A percentile compares a stretch with the other conserved stretches of the same genome.
These are phyloP conservation scores for Theonella swinhoei DNA, from an alignment of 37 sponge, comb jelly and placozoan genomes.

Conservation along the genomic window DNA sequence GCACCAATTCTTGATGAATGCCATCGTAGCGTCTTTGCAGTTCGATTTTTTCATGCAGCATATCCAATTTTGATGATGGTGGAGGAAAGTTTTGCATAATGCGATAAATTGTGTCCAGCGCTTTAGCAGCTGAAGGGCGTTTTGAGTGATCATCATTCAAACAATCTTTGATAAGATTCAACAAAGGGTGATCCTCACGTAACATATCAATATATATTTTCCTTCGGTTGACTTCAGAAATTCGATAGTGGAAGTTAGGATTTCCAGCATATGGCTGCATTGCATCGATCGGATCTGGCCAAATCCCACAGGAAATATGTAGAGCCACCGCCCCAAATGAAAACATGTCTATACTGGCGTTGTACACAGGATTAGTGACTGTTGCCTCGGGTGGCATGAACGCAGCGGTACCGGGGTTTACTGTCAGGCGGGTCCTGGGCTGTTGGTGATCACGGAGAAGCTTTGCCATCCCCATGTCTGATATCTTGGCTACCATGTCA, in stretches of 20 bases:
- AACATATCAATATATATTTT: conserved; percentile 30
- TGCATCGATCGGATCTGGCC: conserved; percentile 55
- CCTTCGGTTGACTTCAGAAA: conserved; percentile 43
- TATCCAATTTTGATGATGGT: too few relatives aligned
- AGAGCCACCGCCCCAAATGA: conserved; percentile 56
- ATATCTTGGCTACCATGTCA: conserved; percentile 54
- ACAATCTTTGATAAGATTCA: conserved; percentile 27
- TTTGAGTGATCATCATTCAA: conserved; percentile 13
- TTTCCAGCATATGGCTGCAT: conserved; percentile 41
- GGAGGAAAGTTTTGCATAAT: too few relatives aligned
- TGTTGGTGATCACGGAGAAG: conserved; percentile 34
- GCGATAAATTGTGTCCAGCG: conserved; percentile 9
- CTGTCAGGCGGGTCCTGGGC: conserved; percentile 21
- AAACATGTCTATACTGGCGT: conserved; percentile 52
- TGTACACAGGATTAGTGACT: conserved; percentile 27
- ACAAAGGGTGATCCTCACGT: conserved; percentile 18
- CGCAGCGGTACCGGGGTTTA: conserved; percentile 40
- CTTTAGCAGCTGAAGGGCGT: conserved; percentile 17
- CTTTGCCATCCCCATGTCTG: conserved; percentile 64
- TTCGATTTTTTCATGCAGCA: too few relatives aligned
- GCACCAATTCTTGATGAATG: too few relatives aligned
- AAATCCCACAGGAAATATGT: conserved; percentile 56
- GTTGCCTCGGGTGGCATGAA: conserved; percentile 76
- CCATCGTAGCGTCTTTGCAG: too few relatives aligned
- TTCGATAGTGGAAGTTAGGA: conserved; percentile 29